Evolutionary conservation across 2,888 invertebrate species (phyloP).

Genomic region (Sminthurides aquaticus): DNA sequence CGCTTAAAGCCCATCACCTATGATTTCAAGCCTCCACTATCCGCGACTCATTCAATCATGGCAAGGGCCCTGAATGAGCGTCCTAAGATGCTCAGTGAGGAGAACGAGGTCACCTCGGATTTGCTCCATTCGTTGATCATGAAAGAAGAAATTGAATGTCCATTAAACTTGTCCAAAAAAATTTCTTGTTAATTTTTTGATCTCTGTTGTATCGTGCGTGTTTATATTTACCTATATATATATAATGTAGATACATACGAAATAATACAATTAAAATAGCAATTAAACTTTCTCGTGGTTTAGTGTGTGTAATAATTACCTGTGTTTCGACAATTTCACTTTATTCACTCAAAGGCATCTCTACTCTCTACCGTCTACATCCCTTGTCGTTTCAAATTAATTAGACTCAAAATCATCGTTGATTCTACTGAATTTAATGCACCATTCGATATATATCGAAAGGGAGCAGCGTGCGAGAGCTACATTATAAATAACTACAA

Average conservation of each 20-base stretch:
- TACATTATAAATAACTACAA: too few relatives aligned
- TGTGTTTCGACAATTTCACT: neutral
- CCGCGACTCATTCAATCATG: conserved; percentile 58
- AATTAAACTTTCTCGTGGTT: conserved; percentile 25
- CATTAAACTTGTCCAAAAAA: conserved; percentile 33
- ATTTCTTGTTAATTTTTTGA: conserved; percentile 31
- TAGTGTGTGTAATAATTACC: conserved; percentile 20
- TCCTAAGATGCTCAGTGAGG: conserved; percentile 79
- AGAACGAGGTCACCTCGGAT: conserved; percentile 84
- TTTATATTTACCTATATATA: conserved; percentile 25
- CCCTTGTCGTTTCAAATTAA: too few relatives aligned
- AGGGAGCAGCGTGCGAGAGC: too few relatives aligned
- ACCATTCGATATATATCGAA: too few relatives aligned
- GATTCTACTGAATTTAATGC: too few relatives aligned
- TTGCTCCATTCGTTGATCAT: conserved; percentile 88
- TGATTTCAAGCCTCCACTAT: conserved; percentile 18
- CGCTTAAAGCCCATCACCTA: conserved; percentile 44
- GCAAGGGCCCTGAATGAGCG: conserved; percentile 86
- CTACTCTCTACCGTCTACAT: too few relatives aligned
- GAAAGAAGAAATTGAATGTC: conserved; percentile 50
- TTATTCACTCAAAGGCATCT: neutral
- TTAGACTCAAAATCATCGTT: too few relatives aligned
- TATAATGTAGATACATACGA: conserved; percentile 5
- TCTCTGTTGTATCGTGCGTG: conserved; percentile 28
- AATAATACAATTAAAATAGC: conserved; percentile 23